Percentiles rank a stretch among this genome's conserved stretches.
These are phyloP conservation scores for Acrossocheilus wenchowensis DNA, from an alignment of 2,797 vertebrate genomes.

Conservation along the genomic window DNA sequence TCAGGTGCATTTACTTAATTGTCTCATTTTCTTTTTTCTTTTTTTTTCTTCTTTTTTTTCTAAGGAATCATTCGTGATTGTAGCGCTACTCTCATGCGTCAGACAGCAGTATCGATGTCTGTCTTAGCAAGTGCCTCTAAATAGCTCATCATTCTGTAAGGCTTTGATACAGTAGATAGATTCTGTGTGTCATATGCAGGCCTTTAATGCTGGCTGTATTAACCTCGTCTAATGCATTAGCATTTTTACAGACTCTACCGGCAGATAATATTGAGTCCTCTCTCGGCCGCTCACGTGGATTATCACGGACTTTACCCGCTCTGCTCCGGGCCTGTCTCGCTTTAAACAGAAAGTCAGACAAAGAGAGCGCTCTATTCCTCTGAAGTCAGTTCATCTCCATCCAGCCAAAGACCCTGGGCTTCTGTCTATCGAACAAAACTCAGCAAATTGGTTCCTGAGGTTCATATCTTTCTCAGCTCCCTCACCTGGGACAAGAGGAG, in stretches of 20 bases:
- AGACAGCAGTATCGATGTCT: background rate
- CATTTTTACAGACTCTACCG: constrained; percentile 65
- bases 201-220: constrained; percentile 35
- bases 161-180: constrained; percentile 14
- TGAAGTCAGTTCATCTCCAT: constrained; percentile 50
- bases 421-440: constrained; percentile 85
- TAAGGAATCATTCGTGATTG: background rate
- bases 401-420: constrained; percentile 68
- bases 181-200: background rate
- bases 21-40: background rate
- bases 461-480: constrained; percentile 81
- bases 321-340: constrained; percentile 47
- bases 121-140: background rate
- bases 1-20: background rate
- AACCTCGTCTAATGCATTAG: constrained; percentile 57
- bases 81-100: background rate
- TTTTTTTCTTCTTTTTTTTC: rapidly evolving
- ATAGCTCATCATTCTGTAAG: background rate
- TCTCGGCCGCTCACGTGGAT: constrained; percentile 32
- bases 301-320: constrained; percentile 19
- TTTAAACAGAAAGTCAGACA: constrained; percentile 43
- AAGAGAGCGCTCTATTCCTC: constrained; percentile 36
- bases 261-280: constrained; percentile 63
- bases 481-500: constrained; percentile 81
- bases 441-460: constrained; percentile 87